Base-by-base conservation (phyloP, 2,888 invertebrate genomes). In the Epinotia brunnichana region DNA sequence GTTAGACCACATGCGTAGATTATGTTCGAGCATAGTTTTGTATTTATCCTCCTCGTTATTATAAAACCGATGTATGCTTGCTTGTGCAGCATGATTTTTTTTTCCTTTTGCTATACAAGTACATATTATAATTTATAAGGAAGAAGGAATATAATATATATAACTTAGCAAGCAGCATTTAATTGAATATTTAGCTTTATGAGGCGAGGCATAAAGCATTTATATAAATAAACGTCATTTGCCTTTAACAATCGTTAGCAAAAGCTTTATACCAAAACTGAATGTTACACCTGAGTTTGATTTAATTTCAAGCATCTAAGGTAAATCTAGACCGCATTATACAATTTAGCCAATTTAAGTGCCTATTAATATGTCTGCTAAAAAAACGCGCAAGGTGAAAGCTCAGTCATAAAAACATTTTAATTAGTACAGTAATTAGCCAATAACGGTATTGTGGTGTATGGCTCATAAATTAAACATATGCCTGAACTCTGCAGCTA, bases 401-500 rank as follows among this genome's bases (percentile, higher is more conserved):
- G 57, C 68, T 68, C 29, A 59, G 68, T 63, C 68, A 63, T 73
- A 69, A 69, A 71, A 73, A 73, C 73, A 73, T 73, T 69, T 63
- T 69, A 73, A 73, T 73, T 73, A 69, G 62, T 63, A 67, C 48
- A 51, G 63, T 68, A 73, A 73, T 73, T 73, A 73, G 29, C 51
- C 39, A 53, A 57, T 73, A 73, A 69, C 73, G 73, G 73, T 51
- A 51, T 69, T n/a, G 68, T 73, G 68, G 72, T 62, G 35, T 73
- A 69, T 69, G 73, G 35, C 73, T 73, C 41, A 69, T 69, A 61
- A 73, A 69, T 73, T 48, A 73, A 73, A 68, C 56, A 72, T 72
- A 24, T 59, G 67, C 39, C 13, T 57, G 39, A 60, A 24, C 7
- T 51, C 19, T 56, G 62, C 41, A 67, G 66, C 60, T 39, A 29